These are phyloP conservation scores for Hystrix brachyura DNA, from an alignment of 2,113 vertebrate species.

Conservation along the genomic window DNA sequence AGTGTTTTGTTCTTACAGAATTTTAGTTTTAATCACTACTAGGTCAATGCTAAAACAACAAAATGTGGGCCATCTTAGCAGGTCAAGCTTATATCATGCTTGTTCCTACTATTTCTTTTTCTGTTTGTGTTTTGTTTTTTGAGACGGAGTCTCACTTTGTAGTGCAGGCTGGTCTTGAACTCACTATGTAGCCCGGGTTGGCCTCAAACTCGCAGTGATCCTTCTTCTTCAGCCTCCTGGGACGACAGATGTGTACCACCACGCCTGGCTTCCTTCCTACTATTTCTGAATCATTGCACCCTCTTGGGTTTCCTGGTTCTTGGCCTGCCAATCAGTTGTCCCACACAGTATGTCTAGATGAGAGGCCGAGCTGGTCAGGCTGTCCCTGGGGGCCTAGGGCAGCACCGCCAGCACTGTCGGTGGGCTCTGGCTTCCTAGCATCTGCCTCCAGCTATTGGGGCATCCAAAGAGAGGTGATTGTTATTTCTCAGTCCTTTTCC, in stretches of 20 bases:
- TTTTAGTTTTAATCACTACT: neutral
- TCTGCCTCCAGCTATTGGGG: neutral
- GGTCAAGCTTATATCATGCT: neutral
- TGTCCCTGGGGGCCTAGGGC: neutral
- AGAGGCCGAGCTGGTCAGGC: neutral
- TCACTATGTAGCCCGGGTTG: too few relatives aligned
- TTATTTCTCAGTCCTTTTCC: neutral
- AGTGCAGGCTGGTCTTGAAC: too few relatives aligned
- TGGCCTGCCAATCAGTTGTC: neutral
- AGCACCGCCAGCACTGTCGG: neutral
- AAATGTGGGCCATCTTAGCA: neutral
- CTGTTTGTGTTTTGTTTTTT: too few relatives aligned
- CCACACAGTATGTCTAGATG: neutral
- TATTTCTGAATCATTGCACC: neutral
- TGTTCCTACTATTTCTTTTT: neutral
- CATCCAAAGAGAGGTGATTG: neutral
- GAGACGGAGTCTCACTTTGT: too few relatives aligned
- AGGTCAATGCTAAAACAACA: neutral
- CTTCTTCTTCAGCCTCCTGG: too few relatives aligned
- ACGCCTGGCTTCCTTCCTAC: neutral
- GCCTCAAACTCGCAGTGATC: too few relatives aligned
- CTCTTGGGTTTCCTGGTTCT: neutral
- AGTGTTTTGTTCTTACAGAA: neutral
- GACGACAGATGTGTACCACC: too few relatives aligned
- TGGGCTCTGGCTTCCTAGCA: neutral